A percentile compares a stretch with the other conserved stretches of the same genome.
These are phyloP conservation scores for Netelia virgata DNA, from an alignment of 2,888 invertebrate species.

Conservation along the genomic window DNA sequence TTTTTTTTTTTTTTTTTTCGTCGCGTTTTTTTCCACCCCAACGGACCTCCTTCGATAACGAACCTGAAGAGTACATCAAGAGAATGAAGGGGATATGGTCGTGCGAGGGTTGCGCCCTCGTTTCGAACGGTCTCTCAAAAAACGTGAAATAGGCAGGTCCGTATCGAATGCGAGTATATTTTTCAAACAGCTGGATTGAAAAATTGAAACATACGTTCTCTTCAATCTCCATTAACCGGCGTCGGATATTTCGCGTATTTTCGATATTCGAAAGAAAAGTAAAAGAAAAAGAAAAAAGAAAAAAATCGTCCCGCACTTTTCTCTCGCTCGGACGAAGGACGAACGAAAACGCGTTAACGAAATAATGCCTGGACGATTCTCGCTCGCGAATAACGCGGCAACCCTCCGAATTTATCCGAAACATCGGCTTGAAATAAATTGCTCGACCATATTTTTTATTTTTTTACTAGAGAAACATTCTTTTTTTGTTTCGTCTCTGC, in stretches of 20 bases:
- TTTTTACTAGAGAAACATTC: too few species aligned
- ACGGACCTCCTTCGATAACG: constrained; percentile 64
- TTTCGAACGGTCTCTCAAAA: background rate
- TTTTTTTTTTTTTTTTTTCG: constrained; percentile 63
- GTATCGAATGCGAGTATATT: background rate
- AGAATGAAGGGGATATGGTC: constrained; percentile 26
- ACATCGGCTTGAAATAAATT: too few species aligned
- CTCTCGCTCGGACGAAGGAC: too few species aligned
- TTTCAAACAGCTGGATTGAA: constrained; percentile 9
- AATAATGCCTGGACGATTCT: background rate
- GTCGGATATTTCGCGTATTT: background rate
- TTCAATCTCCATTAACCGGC: constrained; percentile 40
- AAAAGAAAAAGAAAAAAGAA: too few species aligned
- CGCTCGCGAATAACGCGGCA: too few species aligned
- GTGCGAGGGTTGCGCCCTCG: background rate
- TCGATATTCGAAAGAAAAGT: background rate
- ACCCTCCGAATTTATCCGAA: too few species aligned
- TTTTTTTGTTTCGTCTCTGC: too few species aligned
- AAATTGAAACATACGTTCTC: constrained; percentile 37
- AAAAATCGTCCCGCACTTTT: background rate
- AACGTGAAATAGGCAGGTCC: background rate
- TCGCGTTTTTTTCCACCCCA: constrained; percentile 29
- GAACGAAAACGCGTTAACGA: background rate
- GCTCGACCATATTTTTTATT: too few species aligned
- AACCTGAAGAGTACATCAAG: constrained; percentile 54